Evolutionary conservation across 2,113 vertebrate species (phyloP).

Genomic region (Prionailurus viverrinus): DNA sequence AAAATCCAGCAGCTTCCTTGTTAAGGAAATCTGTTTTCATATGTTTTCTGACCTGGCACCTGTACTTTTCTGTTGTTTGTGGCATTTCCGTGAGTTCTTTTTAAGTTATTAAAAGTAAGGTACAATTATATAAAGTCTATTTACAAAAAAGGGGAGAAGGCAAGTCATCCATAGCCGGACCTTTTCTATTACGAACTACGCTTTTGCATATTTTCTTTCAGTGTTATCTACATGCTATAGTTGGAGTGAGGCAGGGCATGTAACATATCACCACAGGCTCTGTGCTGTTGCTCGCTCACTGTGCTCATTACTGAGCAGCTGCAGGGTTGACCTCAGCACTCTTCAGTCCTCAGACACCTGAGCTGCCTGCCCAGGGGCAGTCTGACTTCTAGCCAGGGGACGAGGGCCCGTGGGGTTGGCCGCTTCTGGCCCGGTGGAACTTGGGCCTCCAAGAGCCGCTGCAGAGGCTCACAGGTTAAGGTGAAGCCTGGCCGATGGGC

Average conservation of each 20-base stretch:
- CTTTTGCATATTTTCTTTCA: conserved; percentile 22
- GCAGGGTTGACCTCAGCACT: not conserved
- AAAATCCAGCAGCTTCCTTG: not conserved
- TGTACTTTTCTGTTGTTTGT: not conserved
- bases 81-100: conserved; percentile 1
- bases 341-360: not conserved
- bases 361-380: not conserved
- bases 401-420: not conserved
- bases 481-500: not conserved
- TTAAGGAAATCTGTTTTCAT: conserved; percentile 8
- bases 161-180: not conserved
- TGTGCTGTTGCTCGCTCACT: not conserved
- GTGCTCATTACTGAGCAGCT: not conserved
- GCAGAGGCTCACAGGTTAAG: not conserved
- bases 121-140: not conserved
- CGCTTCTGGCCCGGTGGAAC: not conserved
- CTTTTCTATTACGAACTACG: not conserved
- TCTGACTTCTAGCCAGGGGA: not conserved
- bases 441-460: not conserved
- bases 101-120: conserved; percentile 4
- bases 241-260: not conserved
- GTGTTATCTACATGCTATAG: not conserved
- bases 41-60: not conserved
- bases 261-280: not conserved
- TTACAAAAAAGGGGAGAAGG: not conserved